A percentile compares a stretch with the other conserved stretches of the same genome.
Evolutionary conservation across 2,888 invertebrate species (phyloP).

Genomic region (Cheilosia vernalis): DNA sequence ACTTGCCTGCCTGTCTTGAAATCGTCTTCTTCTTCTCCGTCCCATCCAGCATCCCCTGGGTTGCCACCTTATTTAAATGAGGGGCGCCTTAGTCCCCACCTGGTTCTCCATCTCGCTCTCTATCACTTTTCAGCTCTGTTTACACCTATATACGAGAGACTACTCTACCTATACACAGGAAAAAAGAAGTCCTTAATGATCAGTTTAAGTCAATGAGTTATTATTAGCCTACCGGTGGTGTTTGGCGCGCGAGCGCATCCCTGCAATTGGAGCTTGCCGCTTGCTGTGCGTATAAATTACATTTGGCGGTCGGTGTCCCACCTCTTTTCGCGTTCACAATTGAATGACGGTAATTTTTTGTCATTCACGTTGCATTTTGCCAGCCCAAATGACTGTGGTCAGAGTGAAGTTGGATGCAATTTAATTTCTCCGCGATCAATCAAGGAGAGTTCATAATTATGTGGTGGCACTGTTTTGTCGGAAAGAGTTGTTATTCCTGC

Average conservation of each 20-base stretch:
- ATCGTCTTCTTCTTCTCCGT: neutral
- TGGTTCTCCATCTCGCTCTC: neutral
- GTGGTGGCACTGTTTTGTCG: constrained; percentile 41
- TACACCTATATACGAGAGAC: too few species aligned
- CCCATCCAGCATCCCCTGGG: neutral
- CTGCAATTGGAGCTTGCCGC: constrained; percentile 64
- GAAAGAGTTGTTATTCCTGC: constrained; percentile 27
- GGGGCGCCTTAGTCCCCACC: constrained; percentile 56
- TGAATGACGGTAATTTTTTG: constrained; percentile 72
- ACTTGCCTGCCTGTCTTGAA: constrained; percentile 39
- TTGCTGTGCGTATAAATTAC: constrained; percentile 54
- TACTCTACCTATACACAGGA: too few species aligned
- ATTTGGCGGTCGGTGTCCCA: constrained; percentile 39
- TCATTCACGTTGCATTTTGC: constrained; percentile 68
- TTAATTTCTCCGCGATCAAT: constrained; percentile 63
- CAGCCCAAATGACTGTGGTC: constrained; percentile 66
- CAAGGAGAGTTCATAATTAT: constrained; percentile 44
- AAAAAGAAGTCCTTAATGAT: constrained; percentile 52
- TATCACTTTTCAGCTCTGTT: constrained; percentile 8
- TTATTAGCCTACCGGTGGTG: constrained; percentile 66
- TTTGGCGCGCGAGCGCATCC: constrained; percentile 47
- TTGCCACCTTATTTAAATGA: constrained; percentile 24
- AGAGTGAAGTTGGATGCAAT: constrained; percentile 61
- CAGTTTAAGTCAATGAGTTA: constrained; percentile 72
- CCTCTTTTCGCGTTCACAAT: constrained; percentile 68